phyloP scores from a whole-genome alignment of 1,140 invertebrate genomes.

The Lethrus apterus region DNA sequence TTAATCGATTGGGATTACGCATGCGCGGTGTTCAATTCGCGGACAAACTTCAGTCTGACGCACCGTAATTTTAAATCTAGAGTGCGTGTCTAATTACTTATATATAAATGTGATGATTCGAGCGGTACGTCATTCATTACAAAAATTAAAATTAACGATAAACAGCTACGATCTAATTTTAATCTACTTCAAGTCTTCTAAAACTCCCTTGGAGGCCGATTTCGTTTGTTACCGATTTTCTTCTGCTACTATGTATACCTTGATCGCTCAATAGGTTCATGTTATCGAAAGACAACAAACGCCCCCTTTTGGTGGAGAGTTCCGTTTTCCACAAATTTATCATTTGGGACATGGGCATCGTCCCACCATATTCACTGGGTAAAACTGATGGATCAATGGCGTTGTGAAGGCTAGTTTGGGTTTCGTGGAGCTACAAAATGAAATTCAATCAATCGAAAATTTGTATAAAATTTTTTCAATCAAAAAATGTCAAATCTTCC shows the following conservation, averaged over 20 bases:
- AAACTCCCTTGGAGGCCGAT: constrained; percentile 65
- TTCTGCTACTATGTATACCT: constrained; percentile 57
- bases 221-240: constrained; percentile 42
- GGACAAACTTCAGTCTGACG: not conserved
- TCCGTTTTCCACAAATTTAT: constrained; percentile 63
- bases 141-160: not conserved
- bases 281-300: constrained; percentile 51
- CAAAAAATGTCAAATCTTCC: not conserved
- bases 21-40: not conserved
- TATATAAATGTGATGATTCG: no score
- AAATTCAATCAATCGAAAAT: constrained; percentile 4
- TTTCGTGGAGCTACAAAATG: constrained; percentile 53
- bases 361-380: constrained; percentile 69
- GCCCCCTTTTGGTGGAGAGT: constrained; percentile 48
- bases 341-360: constrained; percentile 66
- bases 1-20: not conserved
- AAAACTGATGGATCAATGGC: constrained; percentile 58
- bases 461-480: constrained; percentile 4
- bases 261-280: constrained; percentile 49
- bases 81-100: not conserved
- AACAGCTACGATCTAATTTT: constrained; percentile 21
- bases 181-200: constrained; percentile 70
- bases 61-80: not conserved
- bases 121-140: not conserved
- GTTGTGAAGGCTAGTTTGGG: constrained; percentile 53